Evolutionary conservation across 2,888 invertebrate species (phyloP), one percentile per base, ranked within the genome.

Genomic region (Magallana nippona): DNA sequence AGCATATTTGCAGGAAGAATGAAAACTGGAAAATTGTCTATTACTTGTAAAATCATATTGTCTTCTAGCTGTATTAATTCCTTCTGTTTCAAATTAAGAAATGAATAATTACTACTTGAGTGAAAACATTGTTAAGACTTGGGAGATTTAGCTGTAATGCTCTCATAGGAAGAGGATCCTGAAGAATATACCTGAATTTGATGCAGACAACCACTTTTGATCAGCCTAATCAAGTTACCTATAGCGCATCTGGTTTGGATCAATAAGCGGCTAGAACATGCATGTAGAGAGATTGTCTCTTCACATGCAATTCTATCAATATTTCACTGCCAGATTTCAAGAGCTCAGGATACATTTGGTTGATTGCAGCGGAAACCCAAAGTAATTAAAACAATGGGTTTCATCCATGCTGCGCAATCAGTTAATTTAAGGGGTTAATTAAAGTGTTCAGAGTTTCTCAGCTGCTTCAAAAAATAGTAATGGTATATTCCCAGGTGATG

Each of bases 201-300:
- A 19, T 71, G 71, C 27, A 71, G 15, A 32, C 27, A 71, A 71
- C 71, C 22, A 71, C 71, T 71, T 71, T 60, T n/a, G 22, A 71
- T 71, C 71, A 71, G 11, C 71, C 13, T 71, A 19, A 71, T 71
- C 71, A 32, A 27, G 71, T 71, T 71, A 71, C 71, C 19, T 71
- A 22, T 32, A 71, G 71, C 22, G 13, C 71, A 71, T 71, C 71
- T 71, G 71, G 71, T 71, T 71, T 71, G 32, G 71, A 71, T 71
- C 71, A 71, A 71, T 71, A 32, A 71, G 13, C 71, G 10, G 62
- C 15, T 15, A 22, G 11, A 22, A 63, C 27, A 32, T 71, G 71
- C 71, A 32, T 62, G 62, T 15, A 8, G 60, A 60, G n/a, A 27
- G 32, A 71, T 71, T 27, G 10, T 71, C 22, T 27, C 71, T 71